Evolutionary conservation across 1,140 invertebrate species (phyloP), one percentile per base, ranked within the genome.

Genomic region (Daktulosphaira vitifoliae): DNA sequence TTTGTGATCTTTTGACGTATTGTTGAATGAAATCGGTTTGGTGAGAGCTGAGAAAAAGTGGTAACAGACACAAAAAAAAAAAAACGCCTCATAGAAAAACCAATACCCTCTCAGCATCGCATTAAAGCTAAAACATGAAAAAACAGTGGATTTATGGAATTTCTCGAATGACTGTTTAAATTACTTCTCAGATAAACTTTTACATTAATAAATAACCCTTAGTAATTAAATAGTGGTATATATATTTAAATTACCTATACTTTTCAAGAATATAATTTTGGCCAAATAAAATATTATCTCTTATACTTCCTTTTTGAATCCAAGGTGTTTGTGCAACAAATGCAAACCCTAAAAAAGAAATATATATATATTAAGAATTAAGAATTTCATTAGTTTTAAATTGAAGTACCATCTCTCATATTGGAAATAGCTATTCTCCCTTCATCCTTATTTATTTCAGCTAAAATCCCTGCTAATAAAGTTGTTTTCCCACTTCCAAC

Each of bases 251-350:
- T 69, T 73, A 79, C 73, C 80, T 79, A 73, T 96, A 98, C 74
- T 82, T 84, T 18, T 77, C 77, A 51, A 83, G 80, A 72, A 95
- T 84, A 69, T 86, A 92, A 2, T 81, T 74, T 71, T 83, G 84
- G 1, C 92, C 93, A 78, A 96, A 97, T 4, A 96, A 75, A 72
- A 98, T 96, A 73, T 98, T 98, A 29, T 95, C 89, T 46, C 85
- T 80, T 25, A 98, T 84, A 0, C 90, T 90, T 29, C 88, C 89
- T 65, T 90, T 81, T 71, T 94, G 86, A 42, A 98, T 77, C 95
- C 95, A 98, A 8, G 92, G 81, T 67, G 87, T 86, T 78, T 98
- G 96, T 15, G 86, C 81, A 0, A 93, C 90, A 73, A 88, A 90
- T 16, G 86, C 93, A 73, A 96, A 85, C 68, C 89, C 89, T 80